Evolutionary conservation across 2,888 invertebrate species (phyloP).

Genomic region (Heliconius ethilla): DNA sequence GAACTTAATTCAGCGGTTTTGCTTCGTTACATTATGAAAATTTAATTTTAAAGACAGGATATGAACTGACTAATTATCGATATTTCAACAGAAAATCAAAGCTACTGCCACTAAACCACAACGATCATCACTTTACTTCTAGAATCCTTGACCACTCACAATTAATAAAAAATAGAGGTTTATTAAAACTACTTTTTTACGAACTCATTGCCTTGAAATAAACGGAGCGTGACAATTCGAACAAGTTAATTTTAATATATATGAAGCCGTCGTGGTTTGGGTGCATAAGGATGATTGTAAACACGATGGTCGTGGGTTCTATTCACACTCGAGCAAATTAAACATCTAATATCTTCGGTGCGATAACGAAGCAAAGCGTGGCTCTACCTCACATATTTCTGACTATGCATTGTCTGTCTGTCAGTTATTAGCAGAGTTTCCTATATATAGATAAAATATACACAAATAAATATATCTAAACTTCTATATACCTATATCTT

Average conservation of each 20-base stretch:
- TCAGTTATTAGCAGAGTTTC: too few species aligned
- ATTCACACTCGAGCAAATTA: background rate
- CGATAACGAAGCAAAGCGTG: background rate
- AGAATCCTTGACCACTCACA: conserved; percentile 7
- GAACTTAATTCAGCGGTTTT: too few species aligned
- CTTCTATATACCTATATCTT: too few species aligned
- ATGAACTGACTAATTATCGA: background rate
- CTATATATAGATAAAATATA: too few species aligned
- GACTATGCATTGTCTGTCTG: too few species aligned
- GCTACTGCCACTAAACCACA: background rate
- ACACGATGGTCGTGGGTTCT: background rate
- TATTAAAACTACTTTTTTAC: background rate
- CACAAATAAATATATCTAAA: too few species aligned
- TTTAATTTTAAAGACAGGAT: too few species aligned
- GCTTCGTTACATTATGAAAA: too few species aligned
- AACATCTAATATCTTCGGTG: too few species aligned
- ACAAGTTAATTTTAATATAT: background rate
- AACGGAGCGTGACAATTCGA: conserved; percentile 4
- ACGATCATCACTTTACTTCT: background rate
- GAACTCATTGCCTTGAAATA: background rate
- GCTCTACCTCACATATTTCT: too few species aligned
- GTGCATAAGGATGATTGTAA: too few species aligned
- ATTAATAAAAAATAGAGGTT: conserved; percentile 12
- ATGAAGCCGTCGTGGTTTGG: too few species aligned
- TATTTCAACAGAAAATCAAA: background rate